Evolutionary conservation across 2,797 vertebrate species (phyloP), one percentile per base, ranked within the genome.

Genomic region (Poliocrania exsul): DNA sequence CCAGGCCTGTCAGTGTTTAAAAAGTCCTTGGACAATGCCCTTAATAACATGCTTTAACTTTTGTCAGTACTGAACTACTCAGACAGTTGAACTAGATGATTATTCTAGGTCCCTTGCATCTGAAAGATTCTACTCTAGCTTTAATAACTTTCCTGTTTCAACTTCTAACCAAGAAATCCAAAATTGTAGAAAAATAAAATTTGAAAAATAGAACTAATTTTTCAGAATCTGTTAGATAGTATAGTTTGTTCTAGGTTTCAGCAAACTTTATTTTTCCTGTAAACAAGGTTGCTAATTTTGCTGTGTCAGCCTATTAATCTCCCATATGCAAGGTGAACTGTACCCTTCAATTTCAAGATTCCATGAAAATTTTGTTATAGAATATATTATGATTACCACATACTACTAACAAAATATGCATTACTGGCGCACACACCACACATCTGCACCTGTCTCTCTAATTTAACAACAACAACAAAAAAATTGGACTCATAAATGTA

Each of bases 401-500:
- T 29, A 14, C 28, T 89, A 86, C 71, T 42, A 81, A 58, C 3
- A 86, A 93, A 95, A 92, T 80, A 78, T 61, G 17, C n/a, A 40
- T 86, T 91, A 64, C 25, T 33, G 11, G 26, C 29, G 33, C 33
- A 70, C 21, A 40, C n/a, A 92, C 81, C 57, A 92, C 93, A 95
- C 82, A 5, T 6, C 83, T 83, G 26, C 13, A 83, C 49, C 78
- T 92, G 62, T 83, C 54, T 81, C 20, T 7, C 6, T 23, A 90
- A 90, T 53, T 60, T 85, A 93, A 96, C 86, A 38, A 38, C 66
- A 93, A 95, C 79, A 33, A 61, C 66, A 61, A 67, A 79, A 79
- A 33, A 35, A 84, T 9, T 89, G 11, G 44, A 90, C 8, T 78
- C n/a, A 71, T 83, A 84, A 94, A 78, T 81, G 31, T 62, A 74